Base-by-base conservation (phyloP, 2,113 vertebrate genomes). In the Aspidoscelis tigris region DNA sequence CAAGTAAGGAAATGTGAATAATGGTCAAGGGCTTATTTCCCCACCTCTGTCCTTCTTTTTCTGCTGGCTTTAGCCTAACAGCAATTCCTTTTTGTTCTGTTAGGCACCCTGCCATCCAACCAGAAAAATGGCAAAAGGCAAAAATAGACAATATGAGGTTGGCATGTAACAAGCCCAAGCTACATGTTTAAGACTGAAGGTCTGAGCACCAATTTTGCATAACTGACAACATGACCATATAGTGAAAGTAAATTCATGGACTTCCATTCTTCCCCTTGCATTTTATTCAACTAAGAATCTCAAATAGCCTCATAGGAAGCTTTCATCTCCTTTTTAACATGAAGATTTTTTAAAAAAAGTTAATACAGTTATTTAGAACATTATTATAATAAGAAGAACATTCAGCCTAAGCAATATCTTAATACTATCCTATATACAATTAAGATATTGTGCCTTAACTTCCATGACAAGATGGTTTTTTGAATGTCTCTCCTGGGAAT, bases 361-460 rank as follows among this genome's bases (percentile, higher is more conserved):
- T 83, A 83, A 24, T 66, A 83, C 87, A 80, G 22, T 43, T 88
- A 87, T 91, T 93, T 94, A 91, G 85, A 91, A 92, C 86, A 87
- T 72, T 53, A 87, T 76, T 87, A 82, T 83, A 47, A 41, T 58
- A 68, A 39, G 44, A 77, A 88, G 70, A 88, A 86, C 83, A 89
- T 77, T 92, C 86, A 89, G 14, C 33, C 90, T 80, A 85, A 90
- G 83, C 78, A 88, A 76, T 90, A 90, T 81, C 78, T 84, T 71
- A 84, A 78, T 85, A 84, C 81, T 90, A 78, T 89, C 81, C 74
- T 91, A 86, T 83, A 78, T 91, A 88, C 91, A 92, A 92, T 94
- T 94, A 94, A 94, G 93, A 93, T 91, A 93, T 94, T 94, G 91
- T 91, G 86, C 87, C 93, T 91, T 94, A 92, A 92, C 87, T 94